phyloP scores from a whole-genome alignment of 2,797 vertebrate species.

The Thunnus albacares region DNA sequence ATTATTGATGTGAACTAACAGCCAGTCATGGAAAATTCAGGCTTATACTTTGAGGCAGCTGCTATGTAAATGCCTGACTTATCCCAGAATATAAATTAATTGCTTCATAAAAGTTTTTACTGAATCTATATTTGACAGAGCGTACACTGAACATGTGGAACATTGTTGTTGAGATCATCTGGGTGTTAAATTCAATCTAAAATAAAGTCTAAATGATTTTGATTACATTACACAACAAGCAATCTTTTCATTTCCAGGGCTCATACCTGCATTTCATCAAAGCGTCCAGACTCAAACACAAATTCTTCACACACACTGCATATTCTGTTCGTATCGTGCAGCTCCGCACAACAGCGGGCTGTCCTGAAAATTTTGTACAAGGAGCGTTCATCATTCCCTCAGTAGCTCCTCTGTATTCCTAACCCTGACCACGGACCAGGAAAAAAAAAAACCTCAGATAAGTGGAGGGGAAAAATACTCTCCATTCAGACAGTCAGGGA shows the following conservation, averaged over 20 bases:
- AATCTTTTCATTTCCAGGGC: too few species aligned
- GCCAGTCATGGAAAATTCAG: not conserved
- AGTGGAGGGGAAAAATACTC: slow-evolving; percentile 46
- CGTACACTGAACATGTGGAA: not conserved
- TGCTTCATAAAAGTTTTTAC: not conserved
- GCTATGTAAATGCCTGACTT: not conserved
- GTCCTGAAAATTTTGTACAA: slow-evolving; percentile 23
- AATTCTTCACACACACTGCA: not conserved
- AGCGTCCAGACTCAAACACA: too few species aligned
- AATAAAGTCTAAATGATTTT: not conserved
- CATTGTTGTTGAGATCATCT: too few species aligned
- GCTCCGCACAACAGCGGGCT: slow-evolving; percentile 6
- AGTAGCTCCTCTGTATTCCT: slow-evolving; percentile 23
- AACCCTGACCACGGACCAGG: slow-evolving; percentile 55
- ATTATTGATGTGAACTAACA: not conserved
- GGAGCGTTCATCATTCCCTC: not conserved
- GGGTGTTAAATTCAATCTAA: not conserved
- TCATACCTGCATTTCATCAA: too few species aligned
- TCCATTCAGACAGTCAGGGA: slow-evolving; percentile 56
- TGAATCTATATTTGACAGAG: not conserved
- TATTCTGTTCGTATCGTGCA: not conserved
- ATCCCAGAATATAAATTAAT: not conserved
- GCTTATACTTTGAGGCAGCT: not conserved
- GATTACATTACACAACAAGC: not conserved
- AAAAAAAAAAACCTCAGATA: slow-evolving; percentile 29